Evolutionary conservation across 1,140 invertebrate genomes (phyloP), one percentile per base, ranked within the genome.

Genomic region (Spodoptera litura): DNA sequence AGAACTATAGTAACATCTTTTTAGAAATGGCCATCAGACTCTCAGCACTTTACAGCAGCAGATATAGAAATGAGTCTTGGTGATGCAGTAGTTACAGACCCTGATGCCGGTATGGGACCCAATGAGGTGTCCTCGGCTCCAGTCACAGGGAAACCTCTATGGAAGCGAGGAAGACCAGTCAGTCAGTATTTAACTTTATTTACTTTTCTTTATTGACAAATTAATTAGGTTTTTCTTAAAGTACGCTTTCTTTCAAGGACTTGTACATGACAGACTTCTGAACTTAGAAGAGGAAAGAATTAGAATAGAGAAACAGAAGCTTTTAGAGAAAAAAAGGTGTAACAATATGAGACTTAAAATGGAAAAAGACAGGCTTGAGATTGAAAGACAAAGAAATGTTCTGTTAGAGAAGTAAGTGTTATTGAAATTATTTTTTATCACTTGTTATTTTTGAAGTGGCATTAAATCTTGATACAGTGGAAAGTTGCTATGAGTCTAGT

Each of bases 271-370:
- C 58, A 84, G 85, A 80, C 81, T 87, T 1, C 80, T 89, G 55
- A 85, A 81, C 71, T 79, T 89, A 73, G 87, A 89, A 81, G 87
- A 89, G 80, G 87, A 89, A 70, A 87, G 83, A 78, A 89, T 88
- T 81, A 85, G 82, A 83, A 87, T 89, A 76, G 85, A 89, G 51
- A 89, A 89, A 68, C 88, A 89, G 77, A 89, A 88, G 52, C 79
- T 89, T 15, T 78, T 89, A 15, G 88, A 89, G 78, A 89, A 89
- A 71, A 89, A 89, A 59, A 76, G 88, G 55, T 88, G 88, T 68
- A 89, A 88, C 70, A 89, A 89, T 83, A 88, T 89, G 72, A 85
- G 82, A 83, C 79, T 89, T 5, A 89, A 89, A 80, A 83, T 89
- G 52, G 88, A 89, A 81, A 88, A 81, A 78, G 88, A 89, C 58